Base-by-base conservation (phyloP, 2,888 invertebrate species). In the Dexiosoma caninum region DNA sequence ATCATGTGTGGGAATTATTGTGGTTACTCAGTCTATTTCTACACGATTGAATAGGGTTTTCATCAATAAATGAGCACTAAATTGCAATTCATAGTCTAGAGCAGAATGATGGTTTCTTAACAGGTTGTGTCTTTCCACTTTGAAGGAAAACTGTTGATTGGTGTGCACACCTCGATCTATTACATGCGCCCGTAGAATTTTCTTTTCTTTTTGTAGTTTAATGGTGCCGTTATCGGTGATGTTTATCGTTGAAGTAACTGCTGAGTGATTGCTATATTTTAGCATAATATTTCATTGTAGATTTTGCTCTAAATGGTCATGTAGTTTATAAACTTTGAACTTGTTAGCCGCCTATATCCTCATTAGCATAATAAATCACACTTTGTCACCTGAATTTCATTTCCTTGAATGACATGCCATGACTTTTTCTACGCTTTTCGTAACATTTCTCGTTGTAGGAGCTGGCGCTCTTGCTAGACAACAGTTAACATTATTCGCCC, bases 341-440 rank as follows among this genome's bases (percentile, higher is more conserved):
- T 21, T 51, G 6, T 40, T 69, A 60, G 66, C 71, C 75, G 46
- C 62, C 76, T 77, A 80, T 77, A 67, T 80, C 67, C 81, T 77
- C 67, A 72, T 72, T 62, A 57, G 62, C 42, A n/a, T n/a, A 72
- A 40, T 67, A 44, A 46, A 27, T 67, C 67, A 30, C 32, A 77
- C 72, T 62, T 62, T 77, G 62, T 77, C 71, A 81, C 40, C 75
- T 76, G 27, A 51, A 51, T 57, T 55, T 55, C 16, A 57, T 55
- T 60, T 46, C 19, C 19, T 23, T 62, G 62, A 81, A 53, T 64
- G 64, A 35, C 51, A 76, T 71, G 55, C 67, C 21, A 49, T 42
- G 35, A 64, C 30, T 51, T 23, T 49, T 64, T 40, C 21, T 60
- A 40, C 21, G 1, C 4, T 37, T 64, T n/a, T 30, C 27, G 32